These are phyloP conservation scores for Trachelus troglodyta DNA, from an alignment of 2,888 invertebrate genomes.

Conservation along the genomic window DNA sequence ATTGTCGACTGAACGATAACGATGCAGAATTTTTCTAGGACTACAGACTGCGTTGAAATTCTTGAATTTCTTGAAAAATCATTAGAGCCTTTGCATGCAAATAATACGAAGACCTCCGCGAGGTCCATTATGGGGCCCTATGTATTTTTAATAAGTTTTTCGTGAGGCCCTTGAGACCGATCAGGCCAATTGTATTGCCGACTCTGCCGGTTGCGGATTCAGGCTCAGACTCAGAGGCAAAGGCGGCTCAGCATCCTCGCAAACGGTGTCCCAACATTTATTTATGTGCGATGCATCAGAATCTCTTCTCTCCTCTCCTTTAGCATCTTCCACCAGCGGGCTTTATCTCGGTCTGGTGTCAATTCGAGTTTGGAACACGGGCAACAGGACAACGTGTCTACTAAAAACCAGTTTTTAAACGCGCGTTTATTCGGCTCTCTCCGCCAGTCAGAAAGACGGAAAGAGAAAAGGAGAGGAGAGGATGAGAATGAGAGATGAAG, in stretches of 20 bases:
- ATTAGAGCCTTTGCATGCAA: slow-evolving; percentile 27
- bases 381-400: slow-evolving; percentile 62
- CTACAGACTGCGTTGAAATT: not conserved
- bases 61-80: not conserved
- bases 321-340: slow-evolving; percentile 33
- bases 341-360: slow-evolving; percentile 62
- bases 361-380: slow-evolving; percentile 64
- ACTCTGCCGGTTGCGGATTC: not conserved
- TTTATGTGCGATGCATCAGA: slow-evolving; percentile 55
- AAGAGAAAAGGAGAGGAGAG: not conserved
- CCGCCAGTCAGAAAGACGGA: not conserved
- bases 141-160: slow-evolving; percentile 61
- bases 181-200: not conserved
- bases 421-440: slow-evolving; percentile 49
- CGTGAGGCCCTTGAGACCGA: slow-evolving; percentile 36
- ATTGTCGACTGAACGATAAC: not conserved
- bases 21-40: not conserved
- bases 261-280: slow-evolving; percentile 56
- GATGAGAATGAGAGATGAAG: not conserved
- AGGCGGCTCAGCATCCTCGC: slow-evolving; percentile 52
- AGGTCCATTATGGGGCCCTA: slow-evolving; percentile 51
- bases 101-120: slow-evolving; percentile 26
- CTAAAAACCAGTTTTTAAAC: slow-evolving; percentile 63
- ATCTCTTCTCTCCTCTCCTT: slow-evolving; percentile 31
- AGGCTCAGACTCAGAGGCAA: slow-evolving; percentile 22